Percentiles rank a stretch among this genome's conserved stretches.
Conservation (phyloP, 2,113 vertebrate genomes). For the Chlamydotis undulata region DNA sequence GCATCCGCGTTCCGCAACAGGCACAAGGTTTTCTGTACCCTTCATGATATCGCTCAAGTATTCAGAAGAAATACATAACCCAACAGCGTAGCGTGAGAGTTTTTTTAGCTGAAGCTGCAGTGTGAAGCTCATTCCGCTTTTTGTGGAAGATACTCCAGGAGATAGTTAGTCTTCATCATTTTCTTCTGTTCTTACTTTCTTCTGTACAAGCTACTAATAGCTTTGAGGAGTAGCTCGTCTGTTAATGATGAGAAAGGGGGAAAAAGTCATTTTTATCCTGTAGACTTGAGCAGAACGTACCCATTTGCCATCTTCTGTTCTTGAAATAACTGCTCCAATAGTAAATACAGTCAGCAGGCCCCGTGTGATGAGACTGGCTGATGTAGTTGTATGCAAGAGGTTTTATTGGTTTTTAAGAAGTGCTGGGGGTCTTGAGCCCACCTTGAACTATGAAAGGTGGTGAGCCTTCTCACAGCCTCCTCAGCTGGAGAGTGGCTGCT, state of each 20-base stretch:
- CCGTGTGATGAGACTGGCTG: not conserved
- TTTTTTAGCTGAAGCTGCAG: not conserved
- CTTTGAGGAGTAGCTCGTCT: not conserved
- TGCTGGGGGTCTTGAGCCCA: not conserved
- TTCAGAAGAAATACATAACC: not conserved
- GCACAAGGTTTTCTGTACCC: not conserved
- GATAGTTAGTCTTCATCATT: not conserved
- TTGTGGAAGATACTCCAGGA: not conserved
- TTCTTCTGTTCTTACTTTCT: not conserved
- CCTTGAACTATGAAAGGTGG: not conserved
- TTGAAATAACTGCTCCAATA: not conserved
- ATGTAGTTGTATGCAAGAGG: not conserved
- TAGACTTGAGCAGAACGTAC: not conserved
- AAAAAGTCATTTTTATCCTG: not conserved
- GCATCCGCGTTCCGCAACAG: not conserved
- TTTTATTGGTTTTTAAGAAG: not conserved
- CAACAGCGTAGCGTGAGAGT: not conserved
- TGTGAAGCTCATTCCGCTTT: not conserved
- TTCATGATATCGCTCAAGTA: accelerated
- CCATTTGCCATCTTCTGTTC: not conserved
- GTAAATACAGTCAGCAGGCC: not conserved
- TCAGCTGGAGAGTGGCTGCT: not conserved
- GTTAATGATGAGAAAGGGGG: not conserved
- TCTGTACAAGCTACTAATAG: not conserved
- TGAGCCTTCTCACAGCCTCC: not conserved